Evolutionary conservation across 2,113 vertebrate species (phyloP), one percentile per base, ranked within the genome.

Genomic region (Dicerorhinus sumatrensis): DNA sequence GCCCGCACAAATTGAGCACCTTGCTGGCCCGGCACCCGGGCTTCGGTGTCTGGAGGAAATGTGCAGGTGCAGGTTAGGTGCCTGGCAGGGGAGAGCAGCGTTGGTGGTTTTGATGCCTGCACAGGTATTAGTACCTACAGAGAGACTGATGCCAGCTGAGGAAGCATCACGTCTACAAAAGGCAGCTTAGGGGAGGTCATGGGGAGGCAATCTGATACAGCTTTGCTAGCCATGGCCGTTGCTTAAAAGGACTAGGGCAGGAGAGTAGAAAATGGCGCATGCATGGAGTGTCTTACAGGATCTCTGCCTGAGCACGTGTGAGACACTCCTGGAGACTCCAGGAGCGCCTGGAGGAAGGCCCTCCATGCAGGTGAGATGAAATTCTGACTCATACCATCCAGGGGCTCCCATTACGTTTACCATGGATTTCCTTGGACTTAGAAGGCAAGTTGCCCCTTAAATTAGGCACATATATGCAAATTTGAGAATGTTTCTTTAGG

Each of bases 401-500:
- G 79, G 8, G 21, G n/a, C 25, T 42, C 25, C 56, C 23, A n/a
- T 90, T 72, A 42, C 42, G 70, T 93, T 83, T 36, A 65, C 12
- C 58, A 42, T 67, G 6, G 23, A 48, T 83, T 95, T 90, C 29
- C n/a, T 36, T n/a, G 31, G 8, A 90, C 16, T 58, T 67, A 9
- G 13, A 31, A 82, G 65, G 31, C 90, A 54, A 39, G 21, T 13
- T 9, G 36, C 23, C 70, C 36, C 63, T 95, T 79, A 69, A 72
- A 42, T 63, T 62, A 75, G 67, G 42, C 17, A 33, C 29, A 80
- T 69, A 42, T 27, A 83, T 54, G 58, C 51, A 83, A 69, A 72
- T 67, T 79, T 85, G 39, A 93, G 60, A 67, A 51, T 89, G 39
- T 76, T 94, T 96, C 73, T 87, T 91, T 69, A 36, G 36, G 9